Evolutionary conservation across 2,113 vertebrate species (phyloP).

Genomic region (Podiceps cristatus): DNA sequence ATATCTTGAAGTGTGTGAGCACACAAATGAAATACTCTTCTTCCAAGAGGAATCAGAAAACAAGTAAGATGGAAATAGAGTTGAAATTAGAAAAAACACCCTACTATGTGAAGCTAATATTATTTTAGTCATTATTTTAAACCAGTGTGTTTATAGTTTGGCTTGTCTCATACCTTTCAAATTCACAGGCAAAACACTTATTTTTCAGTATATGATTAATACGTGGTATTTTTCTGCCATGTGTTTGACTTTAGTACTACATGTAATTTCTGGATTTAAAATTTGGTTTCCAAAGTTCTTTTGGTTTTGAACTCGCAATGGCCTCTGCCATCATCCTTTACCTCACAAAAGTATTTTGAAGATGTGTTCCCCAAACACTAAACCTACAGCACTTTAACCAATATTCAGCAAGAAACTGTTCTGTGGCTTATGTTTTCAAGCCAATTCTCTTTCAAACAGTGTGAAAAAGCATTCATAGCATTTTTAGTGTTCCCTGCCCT

Average conservation of each 20-base stretch:
- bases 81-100: background rate
- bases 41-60: background rate
- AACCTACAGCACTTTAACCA: constrained; percentile 6
- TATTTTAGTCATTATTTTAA: constrained; percentile 8
- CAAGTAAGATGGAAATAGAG: background rate
- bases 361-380: constrained; percentile 25
- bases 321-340: constrained; percentile 18
- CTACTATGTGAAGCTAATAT: background rate
- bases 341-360: constrained; percentile 29
- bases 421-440: background rate
- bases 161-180: background rate
- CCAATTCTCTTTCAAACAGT: constrained; percentile 36
- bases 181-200: background rate
- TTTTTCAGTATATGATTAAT: constrained; percentile 14
- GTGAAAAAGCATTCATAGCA: constrained; percentile 27
- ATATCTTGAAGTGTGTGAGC: background rate
- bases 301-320: background rate
- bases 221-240: background rate
- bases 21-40: background rate
- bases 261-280: constrained; percentile 6
- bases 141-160: background rate
- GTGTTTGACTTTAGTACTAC: background rate
- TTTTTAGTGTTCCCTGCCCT: constrained; percentile 34
- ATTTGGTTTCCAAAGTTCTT: background rate
- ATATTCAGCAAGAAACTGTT: constrained; percentile 5